Evolutionary conservation across 64 coral and sea anemone genomes (phyloP).

Genomic region (Platygyra sinensis): DNA sequence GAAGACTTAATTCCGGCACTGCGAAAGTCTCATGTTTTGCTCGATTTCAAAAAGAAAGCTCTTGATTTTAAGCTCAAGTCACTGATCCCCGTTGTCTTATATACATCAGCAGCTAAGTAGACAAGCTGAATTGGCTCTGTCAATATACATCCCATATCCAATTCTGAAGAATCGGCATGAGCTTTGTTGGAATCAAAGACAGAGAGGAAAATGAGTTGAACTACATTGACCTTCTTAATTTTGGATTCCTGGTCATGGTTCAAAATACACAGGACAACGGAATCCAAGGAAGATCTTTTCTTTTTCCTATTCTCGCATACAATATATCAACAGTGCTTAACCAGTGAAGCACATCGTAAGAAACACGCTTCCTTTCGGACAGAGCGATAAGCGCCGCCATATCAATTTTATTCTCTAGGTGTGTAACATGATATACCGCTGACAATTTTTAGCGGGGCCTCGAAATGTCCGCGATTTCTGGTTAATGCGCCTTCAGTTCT

Average conservation of each 20-base stretch:
- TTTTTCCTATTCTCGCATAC: no score
- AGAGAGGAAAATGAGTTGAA: not conserved
- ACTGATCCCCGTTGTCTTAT: not conserved
- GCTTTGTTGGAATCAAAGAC: conserved; percentile 14
- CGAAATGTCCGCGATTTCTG: no score
- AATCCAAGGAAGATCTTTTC: conserved; percentile 33
- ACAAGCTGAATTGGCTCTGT: conserved; percentile 7
- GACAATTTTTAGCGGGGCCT: no score
- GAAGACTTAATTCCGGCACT: no score
- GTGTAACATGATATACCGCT: no score
- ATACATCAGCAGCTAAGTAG: not conserved
- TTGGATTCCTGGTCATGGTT: conserved; percentile 49
- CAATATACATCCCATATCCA: conserved; percentile 23
- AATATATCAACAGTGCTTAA: no score
- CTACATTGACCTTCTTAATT: conserved; percentile 34
- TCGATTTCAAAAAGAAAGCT: not conserved
- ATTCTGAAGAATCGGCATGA: conserved; percentile 18
- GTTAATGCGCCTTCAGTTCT: no score
- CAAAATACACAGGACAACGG: conserved; percentile 6
- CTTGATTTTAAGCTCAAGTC: not conserved
- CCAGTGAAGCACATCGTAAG: no score
- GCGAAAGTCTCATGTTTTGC: not conserved
- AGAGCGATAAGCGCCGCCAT: no score
- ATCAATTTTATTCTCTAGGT: no score
- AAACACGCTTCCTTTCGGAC: no score